Evolutionary conservation across 1,140 invertebrate species (phyloP), one percentile per base, ranked within the genome.

Genomic region (Drosophila pandora): DNA sequence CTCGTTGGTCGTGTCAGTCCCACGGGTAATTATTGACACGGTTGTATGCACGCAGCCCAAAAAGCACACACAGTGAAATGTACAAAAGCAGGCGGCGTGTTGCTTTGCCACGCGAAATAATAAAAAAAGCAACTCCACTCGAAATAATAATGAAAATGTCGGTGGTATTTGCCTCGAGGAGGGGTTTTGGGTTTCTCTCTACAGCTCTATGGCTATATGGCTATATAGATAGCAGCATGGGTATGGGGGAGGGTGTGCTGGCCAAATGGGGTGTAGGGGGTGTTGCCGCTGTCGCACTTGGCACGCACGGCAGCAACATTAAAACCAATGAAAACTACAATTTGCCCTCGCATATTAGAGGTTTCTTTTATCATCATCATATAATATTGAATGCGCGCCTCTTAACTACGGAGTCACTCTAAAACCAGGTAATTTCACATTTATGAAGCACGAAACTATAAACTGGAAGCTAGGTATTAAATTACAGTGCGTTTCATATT

Each of bases 21-120:
- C 89, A 90, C 88, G 89, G 89, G 89, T 90, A 90, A 90, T 90
- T 90, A 90, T 90, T 90, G 89, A 90, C 89, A 90, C 89, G 89
- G 89, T 90, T 90, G 84, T 90, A 90, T 90, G 89, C 89, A 90
- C 88, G 84, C 89, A 89, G 78, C 81, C 81, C 77, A 75, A 90
- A 90, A 87, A 88, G 59, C 48, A 65, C 49, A 75, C 53, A 41
- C 37, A 68, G 43, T 62, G 34, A 63, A 39, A 60, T 34, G 32
- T 47, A 62, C 60, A 79, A 67, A 43, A 43, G 73, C 77, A 70
- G 72, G 63, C 76, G 65, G 55, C 76, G 68, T 62, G 76, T 78
- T 65, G 76, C 77, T 76, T 71, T 81, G 78, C 78, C 81, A 79
- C 82, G 82, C 82, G 82, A 85, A 85, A 87, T 71, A 82, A 87